Percentiles rank a stretch among this genome's conserved stretches.
phyloP scores from a whole-genome alignment of 2,113 vertebrate species.

The Echinops telfairi region DNA sequence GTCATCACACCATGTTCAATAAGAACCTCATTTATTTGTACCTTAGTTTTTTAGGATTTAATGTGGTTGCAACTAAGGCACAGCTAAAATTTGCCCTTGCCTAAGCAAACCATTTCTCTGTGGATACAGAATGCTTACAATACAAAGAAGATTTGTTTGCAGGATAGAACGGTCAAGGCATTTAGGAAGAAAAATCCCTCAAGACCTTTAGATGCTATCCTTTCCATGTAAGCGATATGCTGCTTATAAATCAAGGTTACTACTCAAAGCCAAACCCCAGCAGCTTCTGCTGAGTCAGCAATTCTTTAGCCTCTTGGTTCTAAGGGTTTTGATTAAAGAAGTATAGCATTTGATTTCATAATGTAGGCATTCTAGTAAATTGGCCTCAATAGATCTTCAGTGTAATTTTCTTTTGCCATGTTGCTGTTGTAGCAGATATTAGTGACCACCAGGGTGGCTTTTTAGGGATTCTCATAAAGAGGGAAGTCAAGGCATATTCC shows the following conservation, averaged over 20 bases:
- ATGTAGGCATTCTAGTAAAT: neutral
- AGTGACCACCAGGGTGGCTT: neutral
- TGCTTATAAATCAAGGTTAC: neutral
- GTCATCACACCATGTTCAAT: neutral
- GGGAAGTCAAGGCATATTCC: neutral
- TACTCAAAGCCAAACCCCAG: neutral
- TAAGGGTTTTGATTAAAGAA: neutral
- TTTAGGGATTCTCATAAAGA: neutral
- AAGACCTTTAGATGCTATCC: neutral
- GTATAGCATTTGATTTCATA: neutral
- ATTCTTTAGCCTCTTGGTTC: neutral
- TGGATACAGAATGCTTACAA: neutral
- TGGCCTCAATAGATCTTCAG: neutral
- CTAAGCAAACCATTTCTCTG: constrained; percentile 41
- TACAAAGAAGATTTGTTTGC: constrained; percentile 38
- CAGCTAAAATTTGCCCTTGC: constrained; percentile 31
- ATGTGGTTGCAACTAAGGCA: neutral
- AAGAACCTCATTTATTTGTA: constrained; percentile 34
- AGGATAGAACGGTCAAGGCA: neutral
- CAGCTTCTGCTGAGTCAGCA: neutral
- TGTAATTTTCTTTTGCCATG: neutral
- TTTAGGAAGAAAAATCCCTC: constrained; percentile 40
- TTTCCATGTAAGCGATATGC: neutral
- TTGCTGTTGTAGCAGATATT: neutral
- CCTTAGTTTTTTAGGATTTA: neutral